Conservation (phyloP, 2,888 invertebrate species). For the Norana najaformis region DNA sequence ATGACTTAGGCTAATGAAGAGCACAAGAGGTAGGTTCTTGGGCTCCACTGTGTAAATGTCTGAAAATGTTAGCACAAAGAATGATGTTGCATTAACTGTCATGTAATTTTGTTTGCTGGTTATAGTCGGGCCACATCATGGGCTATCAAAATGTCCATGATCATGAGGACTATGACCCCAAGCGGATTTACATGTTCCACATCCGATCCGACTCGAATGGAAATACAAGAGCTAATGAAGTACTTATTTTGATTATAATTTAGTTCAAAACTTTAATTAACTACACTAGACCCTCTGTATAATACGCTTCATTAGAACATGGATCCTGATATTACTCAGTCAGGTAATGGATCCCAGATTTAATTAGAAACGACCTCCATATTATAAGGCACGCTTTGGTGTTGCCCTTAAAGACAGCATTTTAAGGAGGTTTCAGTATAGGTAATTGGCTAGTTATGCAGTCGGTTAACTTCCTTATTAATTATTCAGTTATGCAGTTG, state of each 20-base stretch:
- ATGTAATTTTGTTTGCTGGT: not conserved
- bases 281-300: not conserved
- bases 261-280: not conserved
- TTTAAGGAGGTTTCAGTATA: too few relatives aligned
- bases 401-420: too few relatives aligned
- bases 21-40: too few relatives aligned
- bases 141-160: slow-evolving; percentile 66
- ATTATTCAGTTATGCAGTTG: too few relatives aligned
- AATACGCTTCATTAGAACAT: not conserved
- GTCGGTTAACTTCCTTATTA: too few relatives aligned
- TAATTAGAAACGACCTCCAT: not conserved
- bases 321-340: not conserved
- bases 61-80: not conserved
- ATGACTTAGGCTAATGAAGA: too few relatives aligned
- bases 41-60: not conserved
- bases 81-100: not conserved
- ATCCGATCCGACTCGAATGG: slow-evolving; percentile 76
- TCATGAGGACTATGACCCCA: slow-evolving; percentile 59
- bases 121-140: slow-evolving; percentile 37
- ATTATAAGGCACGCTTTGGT: not conserved
- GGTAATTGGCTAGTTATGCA: too few relatives aligned
- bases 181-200: slow-evolving; percentile 71
- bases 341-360: not conserved
- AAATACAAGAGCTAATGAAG: slow-evolving; percentile 75
- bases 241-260: slow-evolving; percentile 50